phyloP scores from a whole-genome alignment of 2,113 vertebrate genomes.

The Polypterus bichir region DNA sequence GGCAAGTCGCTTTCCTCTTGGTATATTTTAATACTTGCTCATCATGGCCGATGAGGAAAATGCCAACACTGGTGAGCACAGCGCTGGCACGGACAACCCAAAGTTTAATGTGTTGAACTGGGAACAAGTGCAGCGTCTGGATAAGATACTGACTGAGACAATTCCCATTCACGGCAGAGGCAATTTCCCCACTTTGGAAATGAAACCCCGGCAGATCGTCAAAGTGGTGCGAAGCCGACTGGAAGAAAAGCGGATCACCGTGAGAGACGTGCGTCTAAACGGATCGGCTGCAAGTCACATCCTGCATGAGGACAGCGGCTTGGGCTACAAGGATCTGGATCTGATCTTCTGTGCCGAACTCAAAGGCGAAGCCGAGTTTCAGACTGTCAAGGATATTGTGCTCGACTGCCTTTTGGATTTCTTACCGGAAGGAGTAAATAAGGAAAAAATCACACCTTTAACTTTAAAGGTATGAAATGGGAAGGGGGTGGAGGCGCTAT shows the following conservation, averaged over 20 bases:
- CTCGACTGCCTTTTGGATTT: conserved; percentile 96
- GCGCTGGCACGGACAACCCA: conserved; percentile 41
- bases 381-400: conserved; percentile 92
- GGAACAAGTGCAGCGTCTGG: conserved; percentile 95
- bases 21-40: conserved; percentile 11
- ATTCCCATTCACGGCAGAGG: conserved; percentile 95
- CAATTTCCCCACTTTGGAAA: conserved; percentile 92
- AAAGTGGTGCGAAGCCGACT: conserved; percentile 83
- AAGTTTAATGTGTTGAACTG: conserved; percentile 83
- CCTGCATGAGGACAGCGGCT: conserved; percentile 82
- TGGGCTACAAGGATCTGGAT: conserved; percentile 96
- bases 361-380: conserved; percentile 85
- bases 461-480: conserved; percentile 77
- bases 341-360: conserved; percentile 93
- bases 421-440: conserved; percentile 91
- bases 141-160: conserved; percentile 83
- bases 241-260: conserved; percentile 71
- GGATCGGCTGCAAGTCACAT: conserved; percentile 93
- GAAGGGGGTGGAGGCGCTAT: not conserved
- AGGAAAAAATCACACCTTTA: conserved; percentile 85
- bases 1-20: no score
- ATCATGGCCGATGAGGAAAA: conserved; percentile 77
- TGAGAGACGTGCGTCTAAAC: conserved; percentile 86
- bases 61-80: conserved; percentile 26
- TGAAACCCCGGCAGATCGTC: conserved; percentile 89